A percentile compares a stretch with the other conserved stretches of the same genome.
Conservation (phyloP, 2,113 vertebrate genomes). For the Lagopus muta region DNA sequence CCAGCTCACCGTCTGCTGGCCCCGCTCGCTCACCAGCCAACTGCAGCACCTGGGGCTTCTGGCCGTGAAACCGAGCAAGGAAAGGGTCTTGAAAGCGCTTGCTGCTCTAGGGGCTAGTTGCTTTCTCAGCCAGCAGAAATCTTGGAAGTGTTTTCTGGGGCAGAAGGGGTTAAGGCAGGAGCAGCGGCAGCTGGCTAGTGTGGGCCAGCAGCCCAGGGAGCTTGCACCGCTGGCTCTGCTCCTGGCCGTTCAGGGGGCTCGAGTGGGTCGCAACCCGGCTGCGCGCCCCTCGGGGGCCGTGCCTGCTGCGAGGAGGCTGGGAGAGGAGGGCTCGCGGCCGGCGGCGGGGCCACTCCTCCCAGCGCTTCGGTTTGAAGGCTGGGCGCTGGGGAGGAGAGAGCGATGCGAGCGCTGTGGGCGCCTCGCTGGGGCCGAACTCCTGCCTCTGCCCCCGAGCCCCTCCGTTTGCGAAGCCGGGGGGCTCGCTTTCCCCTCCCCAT, state of each 20-base stretch:
- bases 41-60: background rate
- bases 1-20: no score
- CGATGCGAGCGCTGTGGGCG: constrained; percentile 60
- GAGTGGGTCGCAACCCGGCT: background rate
- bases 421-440: constrained; percentile 31
- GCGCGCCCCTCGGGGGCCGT: background rate
- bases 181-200: background rate
- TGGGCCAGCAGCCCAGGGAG: background rate
- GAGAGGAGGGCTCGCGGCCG: constrained; percentile 23
- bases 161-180: constrained; percentile 44
- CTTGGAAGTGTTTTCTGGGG: constrained; percentile 2
- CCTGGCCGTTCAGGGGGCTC: background rate
- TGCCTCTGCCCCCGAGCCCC: background rate
- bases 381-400: constrained; percentile 68
- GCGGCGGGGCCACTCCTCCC: constrained; percentile 63
- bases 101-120: background rate
- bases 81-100: background rate
- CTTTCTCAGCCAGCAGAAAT: background rate
- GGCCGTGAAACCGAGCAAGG: accelerated
- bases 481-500: background rate
- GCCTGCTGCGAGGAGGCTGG: background rate
- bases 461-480: accelerated
- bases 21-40: accelerated
- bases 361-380: constrained; percentile 43
- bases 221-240: background rate